Base-by-base conservation (phyloP, 2,888 invertebrate species). In the Drosophila austrosaltans region DNA sequence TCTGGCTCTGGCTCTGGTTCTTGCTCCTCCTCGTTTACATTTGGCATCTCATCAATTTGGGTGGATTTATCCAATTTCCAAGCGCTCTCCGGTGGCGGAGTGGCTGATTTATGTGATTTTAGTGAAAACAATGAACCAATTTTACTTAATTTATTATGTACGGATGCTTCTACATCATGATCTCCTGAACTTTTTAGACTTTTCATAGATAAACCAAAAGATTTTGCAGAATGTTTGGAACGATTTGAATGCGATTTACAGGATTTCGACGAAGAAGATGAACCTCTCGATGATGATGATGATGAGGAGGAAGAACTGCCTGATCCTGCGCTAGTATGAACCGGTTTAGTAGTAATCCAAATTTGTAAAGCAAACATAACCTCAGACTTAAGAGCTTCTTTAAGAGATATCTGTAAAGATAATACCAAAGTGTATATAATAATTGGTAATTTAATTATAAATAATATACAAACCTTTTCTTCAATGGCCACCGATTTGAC, bases 401-500 rank as follows among this genome's bases (percentile, higher is more conserved):
- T 92, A 10, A 95, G 94, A 0, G 95, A 94, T 87, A 96, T 94
- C 96, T 96, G 20, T 20, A 7, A 2, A 4, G 4, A n/a, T 16
- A 6, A 91, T 36, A 3, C 7, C 3, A 1, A 22, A 20, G 7
- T 12, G 4, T 36, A 16, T 25, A n/a, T 5, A n/a, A 54, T 16
- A 40, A 25, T 42, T 25, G 2, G 39, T 25, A 30, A 32, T n/a
- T 10, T 58, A 6, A 3, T 22, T 3, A 3, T 0, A 7, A 3
- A 25, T 7, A 36, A 8, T 1, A 36, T 36, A 10, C 25, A 48
- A 30, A 97, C 97, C 93, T 95, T 96, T 91, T 96, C 96, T 69
- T 95, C 95, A 1, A 96, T 95, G 28, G 96, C 95, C 58, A 96
- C 95, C 87, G 96, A 94, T 78, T 96, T 94, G 1, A 97, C 95